Evolutionary conservation across 1,140 invertebrate genomes (phyloP).

Genomic region (Aethina tumida): DNA sequence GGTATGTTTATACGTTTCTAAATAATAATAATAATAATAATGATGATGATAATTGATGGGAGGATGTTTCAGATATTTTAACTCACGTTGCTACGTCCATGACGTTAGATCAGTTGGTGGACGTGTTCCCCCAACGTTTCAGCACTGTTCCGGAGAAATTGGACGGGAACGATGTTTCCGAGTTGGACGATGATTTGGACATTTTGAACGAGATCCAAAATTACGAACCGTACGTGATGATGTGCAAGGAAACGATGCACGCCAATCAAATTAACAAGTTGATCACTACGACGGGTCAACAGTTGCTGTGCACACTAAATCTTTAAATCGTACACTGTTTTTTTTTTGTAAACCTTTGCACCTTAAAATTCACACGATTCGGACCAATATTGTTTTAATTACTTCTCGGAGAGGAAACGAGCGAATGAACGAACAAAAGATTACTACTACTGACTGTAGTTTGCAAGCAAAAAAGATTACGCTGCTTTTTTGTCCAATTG

Average conservation of each 20-base stretch:
- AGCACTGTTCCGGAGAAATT: conserved; percentile 18
- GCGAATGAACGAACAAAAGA: too few relatives aligned
- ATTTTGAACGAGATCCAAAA: conserved; percentile 33
- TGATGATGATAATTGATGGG: neutral
- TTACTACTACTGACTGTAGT: too few relatives aligned
- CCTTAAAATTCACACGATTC: neutral
- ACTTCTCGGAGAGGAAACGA: too few relatives aligned
- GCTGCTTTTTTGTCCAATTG: too few relatives aligned
- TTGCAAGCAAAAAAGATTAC: too few relatives aligned
- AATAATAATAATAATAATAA: neutral
- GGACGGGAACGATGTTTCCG: conserved; percentile 5
- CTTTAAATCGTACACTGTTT: conserved; percentile 33
- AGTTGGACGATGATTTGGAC: conserved; percentile 18
- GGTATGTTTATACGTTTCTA: conserved; percentile 30
- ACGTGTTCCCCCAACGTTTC: conserved; percentile 39
- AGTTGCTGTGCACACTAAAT: conserved; percentile 45
- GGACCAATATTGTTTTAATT: neutral
- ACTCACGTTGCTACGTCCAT: conserved; percentile 40
- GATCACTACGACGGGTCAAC: conserved; percentile 49
- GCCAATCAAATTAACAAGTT: conserved; percentile 51
- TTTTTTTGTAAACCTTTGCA: conserved; percentile 5
- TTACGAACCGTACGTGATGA: conserved; percentile 39
- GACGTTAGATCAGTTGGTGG: conserved; percentile 39
- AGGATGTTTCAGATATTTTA: conserved; percentile 37
- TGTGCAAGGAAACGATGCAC: conserved; percentile 45